These are phyloP conservation scores for Plebejus anna DNA, from an alignment of 2,888 invertebrate genomes.

Conservation along the genomic window DNA sequence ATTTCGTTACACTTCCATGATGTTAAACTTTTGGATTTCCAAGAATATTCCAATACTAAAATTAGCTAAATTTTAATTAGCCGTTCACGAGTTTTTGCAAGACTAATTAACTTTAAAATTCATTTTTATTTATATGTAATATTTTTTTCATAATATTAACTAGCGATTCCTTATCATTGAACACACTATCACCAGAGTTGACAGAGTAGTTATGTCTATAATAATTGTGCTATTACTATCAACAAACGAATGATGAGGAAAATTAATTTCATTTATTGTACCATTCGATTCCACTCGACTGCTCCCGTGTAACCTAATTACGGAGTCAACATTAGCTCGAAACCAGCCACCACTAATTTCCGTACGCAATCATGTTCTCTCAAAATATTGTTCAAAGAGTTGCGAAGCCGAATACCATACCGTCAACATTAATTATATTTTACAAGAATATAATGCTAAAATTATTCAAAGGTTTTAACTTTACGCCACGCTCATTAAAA, in stretches of 20 bases:
- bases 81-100: too few species aligned
- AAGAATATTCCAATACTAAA: too few species aligned
- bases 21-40: too few species aligned
- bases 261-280: not conserved
- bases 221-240: not conserved
- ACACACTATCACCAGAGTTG: not conserved
- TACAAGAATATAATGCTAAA: conserved; percentile 24
- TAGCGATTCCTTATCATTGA: not conserved
- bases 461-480: conserved; percentile 28
- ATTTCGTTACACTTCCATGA: too few species aligned
- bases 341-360: conserved; percentile 9
- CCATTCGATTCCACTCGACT: not conserved
- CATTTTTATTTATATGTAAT: too few species aligned
- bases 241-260: not conserved
- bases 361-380: not conserved
- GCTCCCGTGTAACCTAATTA: conserved; percentile 1
- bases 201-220: too few species aligned
- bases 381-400: conserved; percentile 21
- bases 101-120: too few species aligned
- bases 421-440: conserved; percentile 27
- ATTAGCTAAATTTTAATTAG: too few species aligned
- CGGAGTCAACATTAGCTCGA: not conserved
- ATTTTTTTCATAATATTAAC: too few species aligned
- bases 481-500: conserved; percentile 24
- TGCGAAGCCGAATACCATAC: conserved; percentile 13